Evolutionary conservation across 2,113 vertebrate genomes (phyloP), one percentile per base, ranked within the genome.

Genomic region (Indri indri): DNA sequence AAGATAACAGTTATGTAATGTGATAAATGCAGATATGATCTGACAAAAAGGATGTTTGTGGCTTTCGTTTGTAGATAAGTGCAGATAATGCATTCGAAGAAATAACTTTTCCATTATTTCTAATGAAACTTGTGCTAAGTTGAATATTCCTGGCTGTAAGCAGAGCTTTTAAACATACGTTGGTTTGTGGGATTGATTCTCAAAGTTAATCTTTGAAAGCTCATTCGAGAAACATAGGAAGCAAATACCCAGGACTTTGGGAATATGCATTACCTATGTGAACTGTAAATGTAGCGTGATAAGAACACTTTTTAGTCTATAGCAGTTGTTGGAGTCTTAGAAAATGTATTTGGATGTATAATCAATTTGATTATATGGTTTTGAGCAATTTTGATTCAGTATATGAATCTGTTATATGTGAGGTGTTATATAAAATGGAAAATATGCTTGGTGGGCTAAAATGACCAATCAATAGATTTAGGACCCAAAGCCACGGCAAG

Each of bases 51-150:
- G 13, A 63, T 82, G 87, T 37, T 34, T 90, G 47, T 87, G 74
- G 54, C 50, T 92, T 8, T 18, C 8, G 6, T 65, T 88, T 22
- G 1, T 27, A 9, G 80, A 30, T 27, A 65, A 66, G 8, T 11
- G 25, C 17, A 84, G 10, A 11, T 37, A 90, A 91, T 93, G 88
- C 0, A 87, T 57, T 84, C 52, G 54, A 91, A 54, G 50, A 84
- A 84, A 7, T 18, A 73, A 66, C 25, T 23, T 95, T 88, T 70
- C 65, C 45, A 77, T 94, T 97, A 80, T 82, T 70, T 57, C 61
- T 80, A 76, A 80, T 86, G 84, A 79, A 91, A 89, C 52, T 66
- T 85, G 9, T 25, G 8, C 45, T 40, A 74, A 65, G 27, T 70
- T 81, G 42, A 61, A n/a, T 89, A 81, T 45, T 68, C 45, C 57